Evolutionary conservation across 1,140 invertebrate species (phyloP).

Genomic region (Drosophila ananassae): DNA sequence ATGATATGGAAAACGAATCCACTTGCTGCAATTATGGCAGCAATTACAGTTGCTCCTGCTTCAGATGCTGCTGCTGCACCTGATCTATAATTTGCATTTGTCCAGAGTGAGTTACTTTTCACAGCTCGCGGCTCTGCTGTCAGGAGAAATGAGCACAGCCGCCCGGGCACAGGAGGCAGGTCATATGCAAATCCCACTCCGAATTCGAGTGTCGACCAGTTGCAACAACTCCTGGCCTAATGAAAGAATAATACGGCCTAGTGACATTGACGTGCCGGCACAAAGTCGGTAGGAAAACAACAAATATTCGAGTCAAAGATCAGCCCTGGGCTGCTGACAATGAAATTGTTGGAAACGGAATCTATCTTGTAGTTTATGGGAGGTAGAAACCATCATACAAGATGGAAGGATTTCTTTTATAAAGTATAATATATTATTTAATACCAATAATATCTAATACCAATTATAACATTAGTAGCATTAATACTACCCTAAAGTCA

Average conservation of each 20-base stretch:
- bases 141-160: constrained; percentile 51
- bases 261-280: constrained; percentile 68
- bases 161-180: constrained; percentile 10
- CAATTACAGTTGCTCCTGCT: constrained; percentile 66
- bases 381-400: no score
- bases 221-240: constrained; percentile 58
- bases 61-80: constrained; percentile 50
- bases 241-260: constrained; percentile 73
- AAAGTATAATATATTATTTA: no score
- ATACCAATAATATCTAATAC: no score
- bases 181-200: constrained; percentile 29
- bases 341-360: constrained; percentile 17
- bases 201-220: constrained; percentile 49
- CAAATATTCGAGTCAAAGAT: constrained; percentile 37
- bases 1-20: constrained; percentile 66
- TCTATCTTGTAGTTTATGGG: background rate
- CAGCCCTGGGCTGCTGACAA: constrained; percentile 40
- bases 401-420: no score
- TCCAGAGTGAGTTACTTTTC: constrained; percentile 74
- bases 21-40: constrained; percentile 79
- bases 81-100: constrained; percentile 76
- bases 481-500: no score
- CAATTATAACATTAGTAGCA: no score
- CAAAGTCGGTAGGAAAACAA: constrained; percentile 22
- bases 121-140: constrained; percentile 73